Evolutionary conservation across 2,113 vertebrate species (phyloP).

Genomic region (Callopanchax toddi): DNA sequence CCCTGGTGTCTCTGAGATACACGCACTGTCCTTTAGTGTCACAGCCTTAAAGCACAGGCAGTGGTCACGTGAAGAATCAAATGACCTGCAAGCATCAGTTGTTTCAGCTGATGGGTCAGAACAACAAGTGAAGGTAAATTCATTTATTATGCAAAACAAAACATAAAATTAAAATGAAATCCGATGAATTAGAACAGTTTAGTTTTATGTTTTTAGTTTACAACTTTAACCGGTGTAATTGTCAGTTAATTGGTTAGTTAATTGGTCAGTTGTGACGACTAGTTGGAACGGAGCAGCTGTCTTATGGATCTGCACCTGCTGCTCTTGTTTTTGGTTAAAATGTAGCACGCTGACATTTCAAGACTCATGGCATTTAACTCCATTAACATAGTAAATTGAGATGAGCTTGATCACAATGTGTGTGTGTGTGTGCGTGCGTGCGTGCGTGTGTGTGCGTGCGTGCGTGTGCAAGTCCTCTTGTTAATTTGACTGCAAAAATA

Average conservation of each 20-base stretch:
- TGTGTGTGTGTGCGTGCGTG: conserved; percentile 15
- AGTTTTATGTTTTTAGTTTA: no score
- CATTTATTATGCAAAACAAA: no score
- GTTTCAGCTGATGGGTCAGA: no score
- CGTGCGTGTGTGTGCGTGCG: conserved; percentile 1
- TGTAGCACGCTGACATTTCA: conserved; percentile 60
- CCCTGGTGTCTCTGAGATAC: neutral
- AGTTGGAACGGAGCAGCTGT: neutral
- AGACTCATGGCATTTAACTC: conserved; percentile 56
- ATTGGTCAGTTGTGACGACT: no score
- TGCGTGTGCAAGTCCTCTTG: conserved; percentile 15
- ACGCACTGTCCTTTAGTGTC: neutral
- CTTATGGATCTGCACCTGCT: conserved; percentile 35
- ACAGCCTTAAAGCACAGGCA: neutral
- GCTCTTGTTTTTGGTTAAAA: conserved; percentile 29
- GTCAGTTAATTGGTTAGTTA: no score
- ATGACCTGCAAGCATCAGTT: neutral
- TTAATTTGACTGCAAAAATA: conserved; percentile 31
- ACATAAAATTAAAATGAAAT: no score
- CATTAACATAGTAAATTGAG: conserved; percentile 59
- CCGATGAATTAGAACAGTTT: no score
- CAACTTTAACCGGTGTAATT: no score
- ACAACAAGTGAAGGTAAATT: no score
- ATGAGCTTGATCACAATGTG: conserved; percentile 23
- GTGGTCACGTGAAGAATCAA: neutral